A percentile compares a stretch with the other conserved stretches of the same genome.
These are phyloP conservation scores for Archaeoteleia sp. DNA, from an alignment of 2,888 invertebrate species.

Conservation along the genomic window DNA sequence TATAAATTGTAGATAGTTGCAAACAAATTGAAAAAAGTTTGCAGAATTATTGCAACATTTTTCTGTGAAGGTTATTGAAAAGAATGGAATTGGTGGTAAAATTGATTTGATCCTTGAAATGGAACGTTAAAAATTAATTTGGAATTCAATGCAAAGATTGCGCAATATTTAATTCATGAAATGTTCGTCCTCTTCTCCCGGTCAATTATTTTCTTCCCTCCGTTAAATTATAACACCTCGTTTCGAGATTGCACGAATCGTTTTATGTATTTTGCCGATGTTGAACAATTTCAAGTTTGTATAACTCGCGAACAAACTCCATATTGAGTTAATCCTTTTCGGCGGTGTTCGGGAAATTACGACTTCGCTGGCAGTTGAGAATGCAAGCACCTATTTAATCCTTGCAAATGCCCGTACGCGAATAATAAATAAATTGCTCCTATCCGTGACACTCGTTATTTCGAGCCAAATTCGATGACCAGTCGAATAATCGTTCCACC, in stretches of 20 bases:
- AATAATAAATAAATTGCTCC: conserved; percentile 31
- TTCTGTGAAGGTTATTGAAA: too few species aligned
- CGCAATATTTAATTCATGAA: too few species aligned
- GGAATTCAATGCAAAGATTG: too few species aligned
- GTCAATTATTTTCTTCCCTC: too few species aligned
- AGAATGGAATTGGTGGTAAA: too few species aligned
- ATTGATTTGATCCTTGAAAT: too few species aligned
- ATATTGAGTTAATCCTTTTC: conserved; percentile 32
- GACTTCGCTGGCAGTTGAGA: conserved; percentile 31
- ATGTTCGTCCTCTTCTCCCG: too few species aligned
- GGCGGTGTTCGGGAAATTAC: conserved; percentile 40
- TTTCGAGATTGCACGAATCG: conserved; percentile 10
- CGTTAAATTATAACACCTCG: not conserved
- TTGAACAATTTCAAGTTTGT: conserved; percentile 29
- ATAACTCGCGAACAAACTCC: conserved; percentile 25
- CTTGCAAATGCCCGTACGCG: conserved; percentile 25
- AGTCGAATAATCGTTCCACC: conserved; percentile 12
- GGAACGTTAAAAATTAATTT: too few species aligned
- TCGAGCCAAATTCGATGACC: conserved; percentile 22
- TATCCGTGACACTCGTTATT: conserved; percentile 30
- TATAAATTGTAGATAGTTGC: too few species aligned
- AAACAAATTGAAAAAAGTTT: too few species aligned
- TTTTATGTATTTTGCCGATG: not conserved
- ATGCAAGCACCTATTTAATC: conserved; percentile 34
- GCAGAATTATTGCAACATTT: too few species aligned